Evolutionary conservation across 2,888 invertebrate genomes (phyloP).

Genomic region (Polylopha cassiicola): DNA sequence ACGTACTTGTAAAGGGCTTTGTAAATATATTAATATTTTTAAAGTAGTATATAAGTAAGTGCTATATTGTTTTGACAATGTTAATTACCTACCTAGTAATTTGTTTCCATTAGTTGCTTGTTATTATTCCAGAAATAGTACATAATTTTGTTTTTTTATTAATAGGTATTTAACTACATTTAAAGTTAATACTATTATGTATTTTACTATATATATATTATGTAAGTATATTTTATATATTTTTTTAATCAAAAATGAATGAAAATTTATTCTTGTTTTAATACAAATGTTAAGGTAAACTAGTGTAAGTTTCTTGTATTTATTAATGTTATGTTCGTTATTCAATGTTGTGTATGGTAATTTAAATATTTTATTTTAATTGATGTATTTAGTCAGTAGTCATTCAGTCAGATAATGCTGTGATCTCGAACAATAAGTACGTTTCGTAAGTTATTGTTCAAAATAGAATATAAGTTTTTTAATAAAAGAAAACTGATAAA

Average conservation of each 20-base stretch:
- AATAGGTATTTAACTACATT: background rate
- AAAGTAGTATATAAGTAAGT: background rate
- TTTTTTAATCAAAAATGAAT: too few relatives aligned
- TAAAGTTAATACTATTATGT: constrained; percentile 14
- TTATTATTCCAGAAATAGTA: background rate
- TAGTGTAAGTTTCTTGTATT: constrained; percentile 2
- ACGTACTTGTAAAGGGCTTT: background rate
- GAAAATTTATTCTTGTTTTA: too few relatives aligned
- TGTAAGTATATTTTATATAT: too few relatives aligned
- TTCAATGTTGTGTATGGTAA: too few relatives aligned
- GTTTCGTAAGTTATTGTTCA: constrained; percentile 66
- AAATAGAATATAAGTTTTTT: constrained; percentile 34
- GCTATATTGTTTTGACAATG: background rate
- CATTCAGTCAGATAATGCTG: constrained; percentile 33
- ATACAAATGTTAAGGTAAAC: constrained; percentile 12
- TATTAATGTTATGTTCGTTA: constrained; percentile 7
- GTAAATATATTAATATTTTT: constrained; percentile 1
- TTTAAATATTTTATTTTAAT: constrained; percentile 21
- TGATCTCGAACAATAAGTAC: constrained; percentile 74
- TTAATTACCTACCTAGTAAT: background rate
- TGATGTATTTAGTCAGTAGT: constrained; percentile 29
- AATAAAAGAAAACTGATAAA: constrained; percentile 36
- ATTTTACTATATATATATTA: too few relatives aligned
- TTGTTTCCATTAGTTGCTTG: constrained; percentile 2
- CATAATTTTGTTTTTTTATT: background rate